Base-by-base conservation (phyloP, 2,888 invertebrate genomes). In the Rhagophthalmus giganteus region DNA sequence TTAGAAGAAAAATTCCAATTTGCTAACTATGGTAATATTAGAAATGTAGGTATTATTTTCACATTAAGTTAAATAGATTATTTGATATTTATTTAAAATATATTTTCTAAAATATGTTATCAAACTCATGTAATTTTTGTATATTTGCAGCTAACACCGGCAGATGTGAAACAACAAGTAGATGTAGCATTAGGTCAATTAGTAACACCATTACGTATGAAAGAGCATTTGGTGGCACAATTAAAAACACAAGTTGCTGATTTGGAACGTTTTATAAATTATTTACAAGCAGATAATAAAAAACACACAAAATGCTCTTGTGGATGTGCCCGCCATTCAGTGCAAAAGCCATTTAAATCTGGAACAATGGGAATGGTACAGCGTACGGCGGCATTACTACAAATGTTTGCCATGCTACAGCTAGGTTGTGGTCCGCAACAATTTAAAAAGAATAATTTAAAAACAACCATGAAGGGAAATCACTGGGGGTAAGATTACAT, bases 211-310 rank as follows among this genome's bases (percentile, higher is more conserved):
- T 82, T 95, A 55, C 88, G 94, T 71, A 94, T 97, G 77, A 97
- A 98, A 74, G 97, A 97, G 68, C 95, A 97, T 74, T 80, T 99
- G 10, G 95, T 99, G 11, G 82, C 83, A 32, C 98, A 99, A 74
- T 78, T 99, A 11, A 96, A 97, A 75, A 93, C 94, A 1, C 98
- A 99, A 77, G 94, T 99, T 42, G 86, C 89, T 30, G 99, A 99
- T 75, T 81, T 99, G 75, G 98, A 99, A 74, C 84, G 96, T 59
- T 99, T 98, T 71, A 96, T 99, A 61, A 87, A 90, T 63, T 88
- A 96, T 68, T 81, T 99, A 66, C 98, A 99, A 80, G 88, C 87
- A 60, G 88, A 88, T 64, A 75, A 79, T 1, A 85, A 80, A 56
- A 56, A 73, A 14, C 70, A 74, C 1, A 60, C 69, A 3, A 72